Evolutionary conservation across 2,797 vertebrate species (phyloP), one percentile per base, ranked within the genome.

Genomic region (Coregonus suidteri): DNA sequence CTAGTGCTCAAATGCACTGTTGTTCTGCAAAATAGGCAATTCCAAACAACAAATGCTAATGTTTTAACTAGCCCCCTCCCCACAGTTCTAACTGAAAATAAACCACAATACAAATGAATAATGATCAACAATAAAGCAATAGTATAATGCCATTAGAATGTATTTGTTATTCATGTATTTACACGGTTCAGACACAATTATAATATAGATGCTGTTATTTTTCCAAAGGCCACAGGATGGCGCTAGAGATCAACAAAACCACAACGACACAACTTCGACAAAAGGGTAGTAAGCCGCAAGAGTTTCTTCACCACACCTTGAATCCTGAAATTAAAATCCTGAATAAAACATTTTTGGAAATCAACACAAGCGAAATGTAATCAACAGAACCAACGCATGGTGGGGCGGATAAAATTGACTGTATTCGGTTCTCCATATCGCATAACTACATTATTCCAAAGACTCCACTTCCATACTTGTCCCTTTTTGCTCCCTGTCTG

Each of bases 201-300:
- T 69, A 47, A 76, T 56, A 56, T 79, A 83, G 85, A 88, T 77
- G 73, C 75, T 87, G 77, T 82, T 83, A 65, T 84, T 87, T 74
- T 77, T 75, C 64, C 18, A 75, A 83, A 86, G 85, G 86, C 92
- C 93, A 93, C 91, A 85, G 82, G 92, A 89, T 92, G 93, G 91
- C 84, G 88, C 88, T 89, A 90, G 88, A 87, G 88, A 92, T 87
- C 88, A 82, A 76, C 34, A 80, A 68, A 87, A 82, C 85, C 81
- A 78, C 13, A 47, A 76, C 66, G 82, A 88, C 79, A 83, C 4
- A 79, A 83, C 30, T 74, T 56, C 59, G 67, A 76, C 75, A 83
- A 71, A 47, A 86, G 1, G 47, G 75, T 72, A 82, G 73, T 80
- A 83, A 77, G 54, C 37, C 54, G 79, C 74, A 73, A 76, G 47